Evolutionary conservation across 2,113 vertebrate genomes (phyloP), one percentile per base, ranked within the genome.

Genomic region (Pao palembangensis): DNA sequence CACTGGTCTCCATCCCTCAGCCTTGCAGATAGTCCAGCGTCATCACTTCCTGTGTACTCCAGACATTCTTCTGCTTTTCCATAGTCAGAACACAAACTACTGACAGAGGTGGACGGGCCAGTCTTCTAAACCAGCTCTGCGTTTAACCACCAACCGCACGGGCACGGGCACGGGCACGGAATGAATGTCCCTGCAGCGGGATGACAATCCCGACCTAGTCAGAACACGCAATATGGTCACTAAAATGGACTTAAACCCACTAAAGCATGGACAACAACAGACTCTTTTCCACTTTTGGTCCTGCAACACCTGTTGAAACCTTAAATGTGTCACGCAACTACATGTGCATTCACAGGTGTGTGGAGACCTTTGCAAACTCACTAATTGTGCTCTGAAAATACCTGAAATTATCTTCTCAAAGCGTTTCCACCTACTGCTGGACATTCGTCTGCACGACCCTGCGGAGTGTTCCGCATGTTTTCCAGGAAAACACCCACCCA

Each of bases 191-290:
- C 21, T 23, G 21, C 21, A 23, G 21, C 2, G 21, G 21, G 21
- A 23, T 3, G 21, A 49, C 15, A 16, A 17, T 16, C 17, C 17
- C 44, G n/a, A 5, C 5, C 42, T 3, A 43, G 55, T 38, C 52
- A 51, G 61, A 20, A 63, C 57, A 23, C 41, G 31, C 15, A 38
- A 46, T 25, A 51, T 16, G 34, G 69, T 46, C 64, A 34, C 20
- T 42, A 23, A 17, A 43, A 25, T 17, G 4, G 71, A 61, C 28
- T 3, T 65, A 28, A 64, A 69, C 6, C 53, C 51, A 55, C 73
- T 66, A 56, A 44, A 67, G 58, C 64, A 19, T 31, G 0, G 19
- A 49, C 19, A 21, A n/a, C n/a, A 42, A 2, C 18, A 8, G 42
- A 43, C 5, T 14, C 42, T 43, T 4, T 4, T 43, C 42, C 42